Base-by-base conservation (phyloP, 2,113 vertebrate genomes). In the Phodopus roborovskii region DNA sequence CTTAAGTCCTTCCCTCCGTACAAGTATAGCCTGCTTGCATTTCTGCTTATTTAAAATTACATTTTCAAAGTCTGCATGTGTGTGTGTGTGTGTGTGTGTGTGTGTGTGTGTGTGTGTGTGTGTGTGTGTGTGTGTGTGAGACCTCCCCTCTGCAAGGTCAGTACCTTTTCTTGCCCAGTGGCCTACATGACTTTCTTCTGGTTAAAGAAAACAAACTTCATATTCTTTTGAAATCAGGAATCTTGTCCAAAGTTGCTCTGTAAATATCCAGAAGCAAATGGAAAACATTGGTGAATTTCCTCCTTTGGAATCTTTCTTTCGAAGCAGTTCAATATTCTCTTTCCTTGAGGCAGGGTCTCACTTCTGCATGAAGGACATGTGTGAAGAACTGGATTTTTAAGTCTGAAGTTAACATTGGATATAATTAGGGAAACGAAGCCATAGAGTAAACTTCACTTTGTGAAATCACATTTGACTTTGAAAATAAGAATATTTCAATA, bases 221-320 rank as follows among this genome's bases (percentile, higher is more conserved):
- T 73, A 62, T 95, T 78, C 62, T 96, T 94, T 83, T 58, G 50
- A 89, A 95, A 92, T 74, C 84, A 91, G 81, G 82, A 83, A 58
- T 90, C 17, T 50, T 13, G 42, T n/a, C 75, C 1, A 84, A 91
- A 89, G 33, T 92, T n/a, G 48, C 62, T 78, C 91, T 83, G n/a
- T 42, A 73, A 95, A 92, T 70, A 94, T 66, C 58, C 48, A 78
- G 89, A 68, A 82, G 33, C 85, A 77, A 92, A 85, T 62, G 8
- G 33, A 90, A 93, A 90, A 39, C 64, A 11, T 7, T 6, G 4
- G 81, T 75, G 83, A 62, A 42, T 17, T 64, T 84, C 11, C 53
- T 22, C 33, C 60, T 62, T 45, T 9, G 7, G 58, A 28, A 17
- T 88, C 83, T 96, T 90, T 73, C 60, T 93, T 81, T 92, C 62